Base-by-base conservation (phyloP, 1,140 invertebrate species). In the Heliothis virescens region DNA sequence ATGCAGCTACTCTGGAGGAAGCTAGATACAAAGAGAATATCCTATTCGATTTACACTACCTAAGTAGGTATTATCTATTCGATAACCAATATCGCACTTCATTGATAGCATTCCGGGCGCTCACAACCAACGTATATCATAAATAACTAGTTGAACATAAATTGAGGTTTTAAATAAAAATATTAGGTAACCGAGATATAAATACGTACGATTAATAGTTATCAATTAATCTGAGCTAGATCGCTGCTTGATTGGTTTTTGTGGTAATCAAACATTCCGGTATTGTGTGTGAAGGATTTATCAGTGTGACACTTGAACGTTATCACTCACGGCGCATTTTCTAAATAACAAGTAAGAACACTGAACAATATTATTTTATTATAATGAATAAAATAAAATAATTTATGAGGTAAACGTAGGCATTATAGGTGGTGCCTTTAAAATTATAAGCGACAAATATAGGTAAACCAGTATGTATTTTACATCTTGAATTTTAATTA, bases 31-130 rank as follows among this genome's bases (percentile, higher is more conserved):
- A 16, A 69, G 18, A 69, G 18, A 69, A 79, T 74, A 50, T 41
- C 62, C 48, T 53, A 55, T 65, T 67, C 21, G 55, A 65, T 75
- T 60, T n/a, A n/a, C n/a, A 48, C 57, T 48, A 55, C 41, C 48
- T 60, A 60, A 41, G n/a, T 26, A 73, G 41, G 16, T 26, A 77
- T 85, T 85, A 83, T 83, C 84, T 80, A 10, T 79, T 67, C 63
- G 82, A 85, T 85, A 85, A 74, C 65, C 55, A 79, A 81, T 82
- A 84, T 82, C 75, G 71, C 47, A 18, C 53, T 82, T 79, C 59
- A 63, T 81, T 67, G 65, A 81, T 85, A 82, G 80, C 79, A 53
- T 48, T 55, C 47, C 52, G 12, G 11, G 12, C 47, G 48, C 13
- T 21, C 4, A n/a, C 65, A 18, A 4, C 16, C 29, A 41, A 73